These are phyloP conservation scores for Formica exsecta DNA, from an alignment of 1,140 invertebrate genomes.

Conservation along the genomic window DNA sequence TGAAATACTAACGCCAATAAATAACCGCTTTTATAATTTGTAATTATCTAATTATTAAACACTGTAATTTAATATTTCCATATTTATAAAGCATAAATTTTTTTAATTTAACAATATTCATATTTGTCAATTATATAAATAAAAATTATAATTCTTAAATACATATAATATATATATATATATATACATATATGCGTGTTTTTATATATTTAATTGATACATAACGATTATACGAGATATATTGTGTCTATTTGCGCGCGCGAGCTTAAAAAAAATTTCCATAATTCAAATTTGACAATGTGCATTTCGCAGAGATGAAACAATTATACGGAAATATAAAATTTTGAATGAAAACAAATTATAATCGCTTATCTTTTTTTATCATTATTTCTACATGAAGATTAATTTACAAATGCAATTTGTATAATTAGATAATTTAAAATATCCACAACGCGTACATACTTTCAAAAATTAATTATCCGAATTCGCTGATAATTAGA, in stretches of 20 bases:
- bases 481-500: slow-evolving; percentile 46
- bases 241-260: not conserved
- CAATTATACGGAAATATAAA: not conserved
- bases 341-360: not conserved
- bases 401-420: slow-evolving; percentile 20
- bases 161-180: not conserved
- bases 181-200: not conserved
- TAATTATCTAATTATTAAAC: slow-evolving; percentile 25
- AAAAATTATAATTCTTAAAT: slow-evolving; percentile 11
- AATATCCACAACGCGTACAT: not conserved
- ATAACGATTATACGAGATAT: not conserved
- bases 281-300: not conserved
- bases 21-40: not conserved
- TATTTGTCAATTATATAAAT: not conserved
- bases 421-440: slow-evolving; percentile 13
- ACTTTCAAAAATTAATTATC: slow-evolving; percentile 41
- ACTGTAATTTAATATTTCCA: not conserved
- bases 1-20: not conserved
- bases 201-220: not conserved
- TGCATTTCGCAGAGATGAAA: not conserved
- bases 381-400: slow-evolving; percentile 4
- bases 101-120: not conserved
- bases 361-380: not conserved
- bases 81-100: not conserved
- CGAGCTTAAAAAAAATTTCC: not conserved